Base-by-base conservation (phyloP, 2,113 vertebrate species). In the Mesocricetus auratus region DNA sequence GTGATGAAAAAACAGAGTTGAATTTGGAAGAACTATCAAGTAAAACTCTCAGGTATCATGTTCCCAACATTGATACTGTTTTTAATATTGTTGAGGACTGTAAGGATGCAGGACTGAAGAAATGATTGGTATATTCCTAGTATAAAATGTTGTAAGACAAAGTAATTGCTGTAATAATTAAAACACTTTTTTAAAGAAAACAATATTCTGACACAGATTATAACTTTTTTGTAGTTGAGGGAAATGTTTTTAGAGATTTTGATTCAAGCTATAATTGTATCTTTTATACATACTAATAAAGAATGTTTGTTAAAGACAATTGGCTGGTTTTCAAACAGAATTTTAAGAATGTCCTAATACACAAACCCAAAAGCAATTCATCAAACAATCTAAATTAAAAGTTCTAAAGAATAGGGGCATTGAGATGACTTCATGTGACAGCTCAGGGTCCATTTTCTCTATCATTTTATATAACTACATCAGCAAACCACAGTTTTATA, bases 401-500 rank as follows among this genome's bases (percentile, higher is more conserved):
- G 75, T n/a, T 81, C 66, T 86, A 56, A 50, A 22, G 1, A 47
- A 33, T 24, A 13, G 6, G 17, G 13, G 2, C 11, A 13, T 53
- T 1, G 45, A 69, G 50, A 68, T 2, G 3, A 58, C 17, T 66
- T 77, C 53, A 92, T 45, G 21, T 74, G 50, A 42, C 90, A 22
- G 16, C 87, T 96, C 66, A 82, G 3, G n/a, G n/a, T 78, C 19
- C 79, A 75, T 74, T 69, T 97, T 96, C 26, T 94, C 36, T 87
- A 53, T 94, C 26, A 66, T 69, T n/a, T 94, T 83, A 66, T 21
- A 64, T 78, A 92, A 56, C 31, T 21, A 81, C 89, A 95, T 93
- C 62, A 94, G 94, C n/a, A 92, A 93, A 96, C 73, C 29, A 47
- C 22, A 91, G 26, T 16, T 85, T 93, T 94, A 42, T 75, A 36